Conservation (phyloP, 2,113 vertebrate species). For the Pseudopodoces humilis region DNA sequence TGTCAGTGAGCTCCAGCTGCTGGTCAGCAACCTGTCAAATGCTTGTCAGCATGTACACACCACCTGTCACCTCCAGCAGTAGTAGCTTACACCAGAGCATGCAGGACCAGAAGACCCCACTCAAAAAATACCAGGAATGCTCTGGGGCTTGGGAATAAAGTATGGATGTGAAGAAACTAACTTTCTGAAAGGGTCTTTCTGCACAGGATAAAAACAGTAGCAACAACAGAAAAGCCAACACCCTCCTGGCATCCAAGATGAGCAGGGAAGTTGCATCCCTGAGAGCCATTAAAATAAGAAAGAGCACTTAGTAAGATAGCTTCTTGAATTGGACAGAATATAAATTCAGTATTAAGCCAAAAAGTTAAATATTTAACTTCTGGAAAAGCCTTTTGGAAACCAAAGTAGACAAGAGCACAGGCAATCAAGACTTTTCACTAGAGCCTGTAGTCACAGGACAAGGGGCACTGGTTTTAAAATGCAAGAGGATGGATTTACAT, state of each 20-base stretch:
- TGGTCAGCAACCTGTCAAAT: neutral
- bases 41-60: neutral
- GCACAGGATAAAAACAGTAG: neutral
- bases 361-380: neutral
- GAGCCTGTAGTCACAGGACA: neutral
- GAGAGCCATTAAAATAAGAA: neutral
- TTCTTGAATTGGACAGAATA: neutral
- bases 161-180: neutral
- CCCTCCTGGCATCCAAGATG: neutral
- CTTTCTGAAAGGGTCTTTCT: neutral
- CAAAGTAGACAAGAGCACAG: neutral
- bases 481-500: neutral
- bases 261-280: neutral
- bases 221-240: neutral
- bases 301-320: neutral
- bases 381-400: neutral
- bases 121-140: neutral
- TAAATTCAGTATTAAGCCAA: neutral
- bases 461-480: neutral
- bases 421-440: neutral
- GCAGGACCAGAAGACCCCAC: neutral
- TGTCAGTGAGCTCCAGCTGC: neutral
- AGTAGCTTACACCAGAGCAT: neutral
- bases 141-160: neutral
- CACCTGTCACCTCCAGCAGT: neutral